These are phyloP conservation scores for Tylochromis polylepis DNA, from an alignment of 2,113 vertebrate genomes.

Conservation along the genomic window DNA sequence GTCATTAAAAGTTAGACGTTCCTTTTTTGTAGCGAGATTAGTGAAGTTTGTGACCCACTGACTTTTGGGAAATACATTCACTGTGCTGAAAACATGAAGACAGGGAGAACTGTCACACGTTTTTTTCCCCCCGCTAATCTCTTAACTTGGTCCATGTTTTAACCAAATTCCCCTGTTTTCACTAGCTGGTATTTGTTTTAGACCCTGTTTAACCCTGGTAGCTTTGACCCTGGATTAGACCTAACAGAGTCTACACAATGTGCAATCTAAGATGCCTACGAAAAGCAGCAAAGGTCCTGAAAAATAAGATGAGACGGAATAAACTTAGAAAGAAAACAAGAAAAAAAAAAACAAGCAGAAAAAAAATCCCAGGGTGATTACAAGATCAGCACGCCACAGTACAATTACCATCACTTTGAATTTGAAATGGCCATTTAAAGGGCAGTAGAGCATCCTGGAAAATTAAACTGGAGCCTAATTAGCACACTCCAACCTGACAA, in stretches of 20 bases:
- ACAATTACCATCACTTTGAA: conserved; percentile 94
- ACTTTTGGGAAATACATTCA: neutral
- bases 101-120: neutral
- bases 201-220: conserved; percentile 25
- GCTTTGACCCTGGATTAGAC: conserved; percentile 7
- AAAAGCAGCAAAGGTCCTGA: conserved; percentile 66
- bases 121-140: neutral
- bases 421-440: conserved; percentile 98
- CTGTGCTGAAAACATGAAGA: neutral
- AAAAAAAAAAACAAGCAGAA: neutral
- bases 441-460: conserved; percentile 90
- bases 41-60: neutral
- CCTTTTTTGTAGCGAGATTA: neutral
- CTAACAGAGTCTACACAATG: neutral
- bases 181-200: conserved; percentile 57
- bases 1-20: conserved; percentile 28
- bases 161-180: conserved; percentile 19
- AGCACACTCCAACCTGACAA: conserved; percentile 93
- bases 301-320: conserved; percentile 70
- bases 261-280: conserved; percentile 66
- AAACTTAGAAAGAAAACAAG: conserved; percentile 32
- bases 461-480: conserved; percentile 97
- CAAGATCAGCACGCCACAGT: conserved; percentile 88
- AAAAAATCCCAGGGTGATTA: conserved; percentile 82
- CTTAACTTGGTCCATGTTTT: neutral